Evolutionary conservation across 2,797 vertebrate genomes (phyloP).

Genomic region (Rallus crepitans): DNA sequence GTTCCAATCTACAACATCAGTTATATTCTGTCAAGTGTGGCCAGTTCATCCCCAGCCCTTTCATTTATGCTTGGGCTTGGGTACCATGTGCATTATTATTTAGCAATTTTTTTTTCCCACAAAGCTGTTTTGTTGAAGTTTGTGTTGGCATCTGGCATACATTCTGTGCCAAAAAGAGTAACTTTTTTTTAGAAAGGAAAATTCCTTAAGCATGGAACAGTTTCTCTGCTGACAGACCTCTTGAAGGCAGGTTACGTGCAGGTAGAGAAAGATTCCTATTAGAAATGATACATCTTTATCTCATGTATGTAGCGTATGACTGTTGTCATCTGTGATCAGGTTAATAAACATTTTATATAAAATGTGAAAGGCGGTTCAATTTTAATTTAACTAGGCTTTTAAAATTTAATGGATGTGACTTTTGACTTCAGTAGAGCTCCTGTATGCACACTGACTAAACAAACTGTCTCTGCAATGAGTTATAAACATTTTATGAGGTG

Average conservation of each 20-base stretch:
- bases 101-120: no score
- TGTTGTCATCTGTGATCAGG: neutral
- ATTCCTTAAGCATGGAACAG: neutral
- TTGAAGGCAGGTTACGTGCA: neutral
- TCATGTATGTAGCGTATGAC: neutral
- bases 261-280: neutral
- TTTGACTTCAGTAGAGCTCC: neutral
- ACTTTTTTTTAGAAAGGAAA: neutral
- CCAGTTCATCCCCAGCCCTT: neutral
- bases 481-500: conserved; percentile 41
- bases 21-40: neutral
- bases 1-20: neutral
- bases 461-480: neutral
- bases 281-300: neutral
- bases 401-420: conserved; percentile 38
- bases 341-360: neutral
- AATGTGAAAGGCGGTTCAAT: neutral
- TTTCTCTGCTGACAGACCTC: neutral
- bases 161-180: neutral
- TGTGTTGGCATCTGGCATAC: neutral
- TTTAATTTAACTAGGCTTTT: conserved; percentile 2
- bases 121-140: neutral
- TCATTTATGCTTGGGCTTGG: neutral
- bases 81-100: neutral
- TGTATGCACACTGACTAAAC: neutral